Conservation (phyloP, 2,888 invertebrate species). For the Drosophila acutilabella region DNA sequence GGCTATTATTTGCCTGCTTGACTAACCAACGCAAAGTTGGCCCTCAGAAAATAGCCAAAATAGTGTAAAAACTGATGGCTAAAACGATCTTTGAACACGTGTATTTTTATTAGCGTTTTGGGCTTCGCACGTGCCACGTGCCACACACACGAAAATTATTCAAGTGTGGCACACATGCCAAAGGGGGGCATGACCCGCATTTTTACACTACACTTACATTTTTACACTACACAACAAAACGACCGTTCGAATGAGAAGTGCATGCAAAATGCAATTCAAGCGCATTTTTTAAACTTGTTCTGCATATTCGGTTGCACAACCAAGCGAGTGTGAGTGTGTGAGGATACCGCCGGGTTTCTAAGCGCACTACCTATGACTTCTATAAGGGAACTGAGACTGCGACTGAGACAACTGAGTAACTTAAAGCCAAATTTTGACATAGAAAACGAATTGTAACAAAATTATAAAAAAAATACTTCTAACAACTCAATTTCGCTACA, state of each 20-base stretch:
- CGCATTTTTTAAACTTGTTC: slow-evolving; percentile 77
- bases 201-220: slow-evolving; percentile 26
- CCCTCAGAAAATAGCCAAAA: slow-evolving; percentile 48
- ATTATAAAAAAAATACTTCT: slow-evolving; percentile 44
- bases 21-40: slow-evolving; percentile 38
- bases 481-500: slow-evolving; percentile 26
- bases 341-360: slow-evolving; percentile 38
- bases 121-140: slow-evolving; percentile 41
- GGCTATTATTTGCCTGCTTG: slow-evolving; percentile 31
- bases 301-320: slow-evolving; percentile 68
- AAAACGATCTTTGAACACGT: slow-evolving; percentile 45
- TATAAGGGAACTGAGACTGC: slow-evolving; percentile 5
- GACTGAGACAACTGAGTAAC: slow-evolving; percentile 40
- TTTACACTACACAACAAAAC: slow-evolving; percentile 2
- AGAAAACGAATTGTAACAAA: slow-evolving; percentile 58
- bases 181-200: slow-evolving; percentile 70
- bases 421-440: slow-evolving; percentile 66
- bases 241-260: slow-evolving; percentile 19
- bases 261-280: slow-evolving; percentile 64
- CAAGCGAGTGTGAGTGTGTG: slow-evolving; percentile 18
- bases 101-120: slow-evolving; percentile 32
- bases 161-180: slow-evolving; percentile 28
- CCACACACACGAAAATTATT: slow-evolving; percentile 46
- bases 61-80: slow-evolving; percentile 43
- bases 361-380: slow-evolving; percentile 15